phyloP scores from a whole-genome alignment of 2,113 vertebrate genomes.

The Epinephelus moara region DNA sequence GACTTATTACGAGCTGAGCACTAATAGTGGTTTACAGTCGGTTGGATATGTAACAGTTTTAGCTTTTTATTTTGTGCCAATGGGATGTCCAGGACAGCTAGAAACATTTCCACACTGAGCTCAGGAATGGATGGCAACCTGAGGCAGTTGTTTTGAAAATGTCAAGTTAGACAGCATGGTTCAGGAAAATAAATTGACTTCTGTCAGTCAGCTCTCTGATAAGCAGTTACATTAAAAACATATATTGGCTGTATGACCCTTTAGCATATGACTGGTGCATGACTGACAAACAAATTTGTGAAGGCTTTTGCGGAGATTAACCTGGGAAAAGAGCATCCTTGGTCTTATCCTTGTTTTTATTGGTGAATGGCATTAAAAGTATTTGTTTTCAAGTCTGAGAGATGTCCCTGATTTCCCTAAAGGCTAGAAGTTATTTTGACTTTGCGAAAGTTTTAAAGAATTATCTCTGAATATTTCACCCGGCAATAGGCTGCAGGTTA shows the following conservation, averaged over 20 bases:
- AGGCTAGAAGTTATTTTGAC: not conserved
- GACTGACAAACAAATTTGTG: not conserved
- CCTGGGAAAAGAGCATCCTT: not conserved
- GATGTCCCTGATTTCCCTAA: conserved; percentile 1
- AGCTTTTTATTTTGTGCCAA: conserved; percentile 17
- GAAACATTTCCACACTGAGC: conserved; percentile 6
- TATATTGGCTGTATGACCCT: not conserved
- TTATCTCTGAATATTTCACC: not conserved
- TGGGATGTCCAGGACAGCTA: conserved; percentile 10
- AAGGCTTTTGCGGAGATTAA: not conserved
- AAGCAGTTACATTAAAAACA: not conserved
- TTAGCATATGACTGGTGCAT: not conserved
- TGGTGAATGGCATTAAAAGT: not conserved
- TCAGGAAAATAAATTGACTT: conserved; percentile 35
- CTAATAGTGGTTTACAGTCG: conserved; percentile 21
- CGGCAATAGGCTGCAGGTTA: not conserved
- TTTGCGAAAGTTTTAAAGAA: not conserved
- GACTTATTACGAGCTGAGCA: conserved; percentile 29
- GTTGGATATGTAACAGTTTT: conserved; percentile 20
- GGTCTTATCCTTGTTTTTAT: conserved; percentile 1
- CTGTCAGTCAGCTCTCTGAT: conserved; percentile 24
- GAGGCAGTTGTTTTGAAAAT: conserved; percentile 40
- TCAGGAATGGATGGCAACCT: conserved; percentile 14
- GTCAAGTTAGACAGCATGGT: conserved; percentile 14
- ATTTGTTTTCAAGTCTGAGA: not conserved